These are phyloP conservation scores for Noctuana brunneofusca DNA, from an alignment of 2,888 invertebrate genomes.

Conservation along the genomic window DNA sequence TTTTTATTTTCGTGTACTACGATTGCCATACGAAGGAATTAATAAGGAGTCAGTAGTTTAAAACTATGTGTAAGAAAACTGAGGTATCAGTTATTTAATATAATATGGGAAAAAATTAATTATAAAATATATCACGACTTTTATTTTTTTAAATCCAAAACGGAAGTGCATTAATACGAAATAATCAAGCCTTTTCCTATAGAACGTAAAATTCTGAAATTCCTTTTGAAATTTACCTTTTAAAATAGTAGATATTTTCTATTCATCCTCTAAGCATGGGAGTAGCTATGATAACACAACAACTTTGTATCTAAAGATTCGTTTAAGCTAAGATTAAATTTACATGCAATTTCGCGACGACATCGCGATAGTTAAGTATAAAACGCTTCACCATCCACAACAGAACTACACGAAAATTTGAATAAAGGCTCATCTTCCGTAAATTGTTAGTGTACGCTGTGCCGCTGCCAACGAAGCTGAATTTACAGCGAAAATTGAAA, in stretches of 20 bases:
- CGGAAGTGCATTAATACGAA: neutral
- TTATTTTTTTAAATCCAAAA: neutral
- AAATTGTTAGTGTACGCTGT: conserved; percentile 37
- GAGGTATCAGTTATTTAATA: too few relatives aligned
- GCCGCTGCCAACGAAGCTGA: conserved; percentile 28
- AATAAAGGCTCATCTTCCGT: conserved; percentile 47
- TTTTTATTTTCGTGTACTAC: neutral
- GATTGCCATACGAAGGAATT: neutral
- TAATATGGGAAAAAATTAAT: too few relatives aligned
- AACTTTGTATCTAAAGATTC: conserved; percentile 18
- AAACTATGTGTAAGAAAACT: neutral
- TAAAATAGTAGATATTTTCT: neutral
- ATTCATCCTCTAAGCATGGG: neutral
- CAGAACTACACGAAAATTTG: conserved; percentile 45
- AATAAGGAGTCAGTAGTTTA: neutral
- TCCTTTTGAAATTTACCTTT: neutral
- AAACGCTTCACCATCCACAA: conserved; percentile 45
- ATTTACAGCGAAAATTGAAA: conserved; percentile 37
- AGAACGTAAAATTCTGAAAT: neutral
- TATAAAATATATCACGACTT: neutral
- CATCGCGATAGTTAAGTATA: conserved; percentile 45
- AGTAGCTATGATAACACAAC: conserved; percentile 9
- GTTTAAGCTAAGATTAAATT: conserved; percentile 47
- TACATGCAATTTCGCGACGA: conserved; percentile 50
- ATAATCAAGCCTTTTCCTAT: neutral